Evolutionary conservation across 2,888 invertebrate genomes (phyloP).

Genomic region (Epinotia brunnichana): DNA sequence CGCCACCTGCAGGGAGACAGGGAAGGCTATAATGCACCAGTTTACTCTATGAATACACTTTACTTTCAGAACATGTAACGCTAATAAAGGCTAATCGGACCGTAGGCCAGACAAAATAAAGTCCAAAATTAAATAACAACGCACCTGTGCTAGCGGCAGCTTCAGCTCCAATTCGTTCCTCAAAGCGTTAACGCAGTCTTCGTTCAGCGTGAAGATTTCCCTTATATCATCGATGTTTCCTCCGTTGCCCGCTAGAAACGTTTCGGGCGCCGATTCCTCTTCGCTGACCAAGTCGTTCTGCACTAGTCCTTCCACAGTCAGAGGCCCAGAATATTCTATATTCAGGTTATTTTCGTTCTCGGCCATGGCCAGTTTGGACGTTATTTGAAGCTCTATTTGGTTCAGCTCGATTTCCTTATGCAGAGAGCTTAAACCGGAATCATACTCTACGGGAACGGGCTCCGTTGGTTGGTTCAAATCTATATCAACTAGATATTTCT

Average conservation of each 20-base stretch:
- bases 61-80: neutral
- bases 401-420: slow-evolving; percentile 70
- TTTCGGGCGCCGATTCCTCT: slow-evolving; percentile 65
- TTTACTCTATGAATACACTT: neutral
- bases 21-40: neutral
- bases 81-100: neutral
- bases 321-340: slow-evolving; percentile 77
- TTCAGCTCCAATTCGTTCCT: slow-evolving; percentile 88
- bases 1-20: slow-evolving; percentile 61
- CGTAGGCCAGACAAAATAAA: neutral
- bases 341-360: slow-evolving; percentile 82
- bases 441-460: slow-evolving; percentile 49
- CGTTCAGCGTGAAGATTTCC: slow-evolving; percentile 85
- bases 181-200: slow-evolving; percentile 88
- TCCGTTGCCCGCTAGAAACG: slow-evolving; percentile 77
- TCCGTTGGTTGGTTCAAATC: slow-evolving; percentile 59
- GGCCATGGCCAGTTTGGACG: slow-evolving; percentile 77
- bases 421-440: slow-evolving; percentile 51
- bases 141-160: slow-evolving; percentile 87
- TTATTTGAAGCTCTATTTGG: slow-evolving; percentile 78
- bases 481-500: slow-evolving; percentile 71
- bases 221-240: slow-evolving; percentile 80
- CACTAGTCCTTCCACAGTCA: slow-evolving; percentile 68
- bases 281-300: slow-evolving; percentile 60
- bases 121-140: slow-evolving; percentile 36